Percentiles rank a stretch among this genome's conserved stretches.
These are phyloP conservation scores for Agrilus cyanescens DNA, from an alignment of 2,888 invertebrate species.

Conservation along the genomic window DNA sequence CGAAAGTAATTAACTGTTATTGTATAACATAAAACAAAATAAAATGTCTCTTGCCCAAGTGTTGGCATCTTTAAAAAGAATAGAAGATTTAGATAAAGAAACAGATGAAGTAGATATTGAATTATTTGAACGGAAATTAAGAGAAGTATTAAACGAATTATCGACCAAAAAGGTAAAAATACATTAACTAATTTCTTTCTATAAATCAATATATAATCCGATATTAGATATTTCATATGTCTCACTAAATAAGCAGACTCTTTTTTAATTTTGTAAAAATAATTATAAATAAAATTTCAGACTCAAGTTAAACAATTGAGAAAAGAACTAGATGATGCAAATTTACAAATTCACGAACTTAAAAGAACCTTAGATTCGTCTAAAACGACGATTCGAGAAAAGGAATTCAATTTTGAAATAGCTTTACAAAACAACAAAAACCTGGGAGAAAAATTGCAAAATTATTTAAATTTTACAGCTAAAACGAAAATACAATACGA, in stretches of 20 bases:
- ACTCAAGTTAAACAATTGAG: slow-evolving; percentile 14
- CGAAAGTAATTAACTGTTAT: too few relatives aligned
- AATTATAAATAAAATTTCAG: slow-evolving; percentile 4
- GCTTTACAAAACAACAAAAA: slow-evolving; percentile 8
- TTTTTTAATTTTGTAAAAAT: too few relatives aligned
- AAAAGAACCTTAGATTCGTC: slow-evolving; percentile 7
- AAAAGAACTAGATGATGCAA: slow-evolving; percentile 12
- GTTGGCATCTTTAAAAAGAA: background rate
- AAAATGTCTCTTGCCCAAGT: too few relatives aligned
- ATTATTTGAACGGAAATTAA: slow-evolving; percentile 18
- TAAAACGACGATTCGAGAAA: slow-evolving; percentile 10
- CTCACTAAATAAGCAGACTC: too few relatives aligned
- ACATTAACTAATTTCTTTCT: slow-evolving; percentile 1
- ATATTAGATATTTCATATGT: background rate
- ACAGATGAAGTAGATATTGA: slow-evolving; percentile 9
- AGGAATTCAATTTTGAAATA: slow-evolving; percentile 10
- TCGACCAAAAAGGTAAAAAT: slow-evolving; percentile 23
- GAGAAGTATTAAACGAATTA: slow-evolving; percentile 24
- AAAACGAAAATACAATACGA: slow-evolving; percentile 10
- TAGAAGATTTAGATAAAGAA: slow-evolving; percentile 1
- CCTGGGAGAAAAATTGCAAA: slow-evolving; percentile 12
- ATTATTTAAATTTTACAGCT: slow-evolving; percentile 5
- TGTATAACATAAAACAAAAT: too few relatives aligned
- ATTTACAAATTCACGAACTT: slow-evolving; percentile 12
- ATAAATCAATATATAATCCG: background rate